Percentiles rank a stretch among this genome's conserved stretches.
Evolutionary conservation across 2,888 invertebrate genomes (phyloP).

Genomic region (Pristionchus entomophagus): DNA sequence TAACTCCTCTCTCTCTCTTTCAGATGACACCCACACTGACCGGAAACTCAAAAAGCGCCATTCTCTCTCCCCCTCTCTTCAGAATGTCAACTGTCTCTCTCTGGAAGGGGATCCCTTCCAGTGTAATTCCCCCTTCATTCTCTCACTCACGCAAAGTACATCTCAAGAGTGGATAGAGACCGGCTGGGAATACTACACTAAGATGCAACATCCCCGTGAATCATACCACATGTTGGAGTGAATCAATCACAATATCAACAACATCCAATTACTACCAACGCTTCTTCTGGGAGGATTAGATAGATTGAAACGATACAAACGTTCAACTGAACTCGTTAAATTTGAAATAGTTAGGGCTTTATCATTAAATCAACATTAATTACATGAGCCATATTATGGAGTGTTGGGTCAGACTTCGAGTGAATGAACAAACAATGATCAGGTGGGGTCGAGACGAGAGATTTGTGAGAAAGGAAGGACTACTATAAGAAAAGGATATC

Average conservation of each 20-base stretch:
- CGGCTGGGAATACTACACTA: conserved; percentile 41
- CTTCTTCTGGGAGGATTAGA: neutral
- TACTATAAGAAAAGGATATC: neutral
- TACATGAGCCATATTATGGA: conserved; percentile 22
- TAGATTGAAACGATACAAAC: conserved; percentile 39
- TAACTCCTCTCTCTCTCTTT: neutral
- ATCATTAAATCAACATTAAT: neutral
- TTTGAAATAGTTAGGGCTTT: conserved; percentile 6
- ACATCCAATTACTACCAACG: neutral
- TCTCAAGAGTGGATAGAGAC: conserved; percentile 16
- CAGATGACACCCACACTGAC: conserved; percentile 13
- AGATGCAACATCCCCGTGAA: too few relatives aligned
- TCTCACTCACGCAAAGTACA: conserved; percentile 36
- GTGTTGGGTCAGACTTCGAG: conserved; percentile 6
- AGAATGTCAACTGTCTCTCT: conserved; percentile 9
- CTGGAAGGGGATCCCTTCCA: neutral
- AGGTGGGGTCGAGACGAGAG: conserved; percentile 11
- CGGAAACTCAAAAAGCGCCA: conserved; percentile 1
- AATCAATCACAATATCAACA: neutral
- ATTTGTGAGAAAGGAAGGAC: neutral
- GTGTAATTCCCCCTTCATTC: conserved; percentile 26
- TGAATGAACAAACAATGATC: conserved; percentile 13
- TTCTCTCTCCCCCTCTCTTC: neutral
- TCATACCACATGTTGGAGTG: neutral
- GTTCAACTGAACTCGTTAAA: neutral